phyloP scores from a whole-genome alignment of 2,113 vertebrate species.

The Thinocorus orbignyianus region DNA sequence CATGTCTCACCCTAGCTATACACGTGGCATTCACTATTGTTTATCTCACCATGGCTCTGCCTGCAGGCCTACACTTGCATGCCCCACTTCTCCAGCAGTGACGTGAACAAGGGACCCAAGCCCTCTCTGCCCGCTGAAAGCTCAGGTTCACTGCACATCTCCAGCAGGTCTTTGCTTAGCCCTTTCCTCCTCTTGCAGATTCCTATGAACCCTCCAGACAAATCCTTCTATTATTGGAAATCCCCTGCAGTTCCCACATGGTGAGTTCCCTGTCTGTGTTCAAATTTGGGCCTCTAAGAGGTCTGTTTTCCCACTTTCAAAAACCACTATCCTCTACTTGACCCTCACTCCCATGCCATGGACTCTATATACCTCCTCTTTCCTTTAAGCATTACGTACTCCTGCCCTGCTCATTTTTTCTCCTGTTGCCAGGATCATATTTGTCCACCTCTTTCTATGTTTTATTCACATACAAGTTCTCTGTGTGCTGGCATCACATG shows the following conservation, averaged over 20 bases:
- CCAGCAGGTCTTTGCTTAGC: neutral
- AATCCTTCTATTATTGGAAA: neutral
- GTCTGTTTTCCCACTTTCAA: neutral
- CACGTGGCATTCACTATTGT: neutral
- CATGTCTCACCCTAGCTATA: neutral
- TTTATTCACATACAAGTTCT: neutral
- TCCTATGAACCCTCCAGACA: neutral
- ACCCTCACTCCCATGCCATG: neutral
- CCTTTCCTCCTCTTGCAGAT: neutral
- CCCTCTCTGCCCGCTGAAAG: neutral
- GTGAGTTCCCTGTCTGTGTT: neutral
- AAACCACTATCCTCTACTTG: neutral
- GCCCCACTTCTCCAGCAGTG: rapidly evolving
- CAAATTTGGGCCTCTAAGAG: neutral
- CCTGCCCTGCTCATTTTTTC: neutral
- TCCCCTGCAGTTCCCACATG: neutral
- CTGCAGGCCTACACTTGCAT: neutral
- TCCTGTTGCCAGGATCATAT: neutral
- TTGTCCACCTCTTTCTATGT: neutral
- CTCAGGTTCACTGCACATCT: neutral
- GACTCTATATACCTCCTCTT: neutral
- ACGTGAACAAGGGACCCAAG: neutral
- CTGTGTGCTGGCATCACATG: neutral
- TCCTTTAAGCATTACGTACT: neutral
- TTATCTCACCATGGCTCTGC: neutral